Evolutionary conservation across 2,113 vertebrate genomes (phyloP), one percentile per base, ranked within the genome.

Genomic region (Gobius niger): DNA sequence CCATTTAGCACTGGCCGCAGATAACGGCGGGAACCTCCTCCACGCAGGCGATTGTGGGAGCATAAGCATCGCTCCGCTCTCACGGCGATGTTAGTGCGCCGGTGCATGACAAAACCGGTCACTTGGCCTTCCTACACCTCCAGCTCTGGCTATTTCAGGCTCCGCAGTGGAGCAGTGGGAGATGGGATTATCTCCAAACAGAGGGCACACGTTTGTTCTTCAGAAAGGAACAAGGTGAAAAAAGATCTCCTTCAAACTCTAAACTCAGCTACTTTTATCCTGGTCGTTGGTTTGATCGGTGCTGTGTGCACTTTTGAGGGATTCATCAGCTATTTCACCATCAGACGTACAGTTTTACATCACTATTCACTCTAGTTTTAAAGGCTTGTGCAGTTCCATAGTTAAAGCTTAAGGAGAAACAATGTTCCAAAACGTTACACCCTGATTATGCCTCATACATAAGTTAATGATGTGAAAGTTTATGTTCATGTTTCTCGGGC

Each of bases 41-140:
- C 49, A 73, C 71, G 47, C 71, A 52, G 65, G 73, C 80, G 73
- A 76, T 54, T 61, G 70, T 52, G 59, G 34, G 63, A 53, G 65
- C 44, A 15, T 52, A 68, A 69, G 54, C 76, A 62, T 73, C 47
- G 19, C 50, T 18, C 78, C 62, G 68, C 64, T 61, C 72, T 70
- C 7, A 5, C 42, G 62, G 80, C 53, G 0, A 62, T 49, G 70
- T 77, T 72, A 76, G 68, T 65, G 63, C 82, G 34, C 50, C 16
- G 60, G 69, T 49, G 80, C 80, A 44, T 76, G 67, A 82, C 70
- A 67, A 66, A 81, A 63, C 49, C 15, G 41, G 49, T 65, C 63
- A 63, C 74, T 78, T 78, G 78, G 62, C 76, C 74, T 73, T 75
- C 67, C 63, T n/a, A 70, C 66, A 84, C 75, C 77, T 82, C 49